Base-by-base conservation (phyloP, 2,888 invertebrate species). In the Lycophotia porphyrea region DNA sequence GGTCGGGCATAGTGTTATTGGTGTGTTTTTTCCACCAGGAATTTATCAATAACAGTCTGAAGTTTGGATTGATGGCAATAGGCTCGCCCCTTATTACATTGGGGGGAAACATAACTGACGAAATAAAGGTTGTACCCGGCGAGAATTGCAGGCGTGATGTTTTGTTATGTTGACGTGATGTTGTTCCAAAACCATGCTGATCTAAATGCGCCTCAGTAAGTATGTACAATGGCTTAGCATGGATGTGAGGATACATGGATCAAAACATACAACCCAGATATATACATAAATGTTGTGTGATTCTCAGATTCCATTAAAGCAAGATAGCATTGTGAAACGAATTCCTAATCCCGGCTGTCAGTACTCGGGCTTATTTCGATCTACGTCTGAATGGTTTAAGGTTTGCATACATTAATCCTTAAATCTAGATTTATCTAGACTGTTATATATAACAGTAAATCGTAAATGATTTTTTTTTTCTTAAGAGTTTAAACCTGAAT, bases 231-330 rank as follows among this genome's bases (percentile, higher is more conserved):
- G n/a, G 27, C 9, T 27, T 36, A 70, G 2, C 2, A n/a, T 21
- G 27, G 8, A 55, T 64, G 11, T 34, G 34, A 66, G 60, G 60
- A 81, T 61, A 61, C n/a, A n/a, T n/a, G n/a, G n/a, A 66, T 52
- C 27, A 44, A 36, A 34, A 49, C 42, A 73, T 44, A 58, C 44
- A 31, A 49, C 9, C 13, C 31, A 80, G 27, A 49, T 39, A 80
- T 39, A 80, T 18, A 71, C 39, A 80, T 52, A 75, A n/a, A n/a
- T 61, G 52, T 63, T 76, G 52, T 61, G 47, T 42, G 76, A 63
- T 75, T 61, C 52, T 63, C 76, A 78, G 52, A 76, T 78, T 81
- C 81, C 52, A 76, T 81, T 66, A 81, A 81, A 81, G 55, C 39
- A 42, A 58, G 64, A 81, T 74, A 74, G n/a, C 81, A 80, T 27